Evolutionary conservation across 2,113 vertebrate species (phyloP).

Genomic region (Delphinus delphis): DNA sequence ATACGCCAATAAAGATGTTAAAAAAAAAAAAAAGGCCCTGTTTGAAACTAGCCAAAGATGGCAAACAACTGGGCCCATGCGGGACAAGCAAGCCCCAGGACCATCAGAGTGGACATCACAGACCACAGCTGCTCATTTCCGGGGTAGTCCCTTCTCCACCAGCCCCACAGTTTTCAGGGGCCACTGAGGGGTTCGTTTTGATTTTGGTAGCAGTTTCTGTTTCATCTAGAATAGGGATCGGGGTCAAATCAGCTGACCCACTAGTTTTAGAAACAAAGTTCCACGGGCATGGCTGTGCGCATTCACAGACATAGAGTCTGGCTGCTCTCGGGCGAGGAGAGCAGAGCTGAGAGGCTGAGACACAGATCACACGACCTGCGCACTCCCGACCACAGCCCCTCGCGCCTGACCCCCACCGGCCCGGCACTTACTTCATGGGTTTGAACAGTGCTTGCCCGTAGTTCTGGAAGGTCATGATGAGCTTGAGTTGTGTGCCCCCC

Average conservation of each 20-base stretch:
- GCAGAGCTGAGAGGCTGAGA: background rate
- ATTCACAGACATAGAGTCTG: fast-evolving
- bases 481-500: slow-evolving; percentile 97
- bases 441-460: slow-evolving; percentile 98
- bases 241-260: background rate
- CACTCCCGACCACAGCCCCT: fast-evolving
- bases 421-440: slow-evolving; percentile 97
- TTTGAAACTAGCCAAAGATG: background rate
- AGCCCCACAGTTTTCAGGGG: background rate
- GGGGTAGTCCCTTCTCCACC: background rate
- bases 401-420: fast-evolving
- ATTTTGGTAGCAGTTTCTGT: background rate
- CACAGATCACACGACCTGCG: background rate
- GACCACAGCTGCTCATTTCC: background rate
- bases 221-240: background rate
- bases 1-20: too few relatives aligned
- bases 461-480: slow-evolving; percentile 99
- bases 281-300: background rate
- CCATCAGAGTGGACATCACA: background rate
- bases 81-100: background rate
- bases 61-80: fast-evolving
- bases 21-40: background rate
- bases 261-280: background rate
- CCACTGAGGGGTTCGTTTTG: fast-evolving
- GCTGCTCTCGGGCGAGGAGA: background rate